Conservation (phyloP, 2,113 vertebrate species). For the Mustela lutreola region DNA sequence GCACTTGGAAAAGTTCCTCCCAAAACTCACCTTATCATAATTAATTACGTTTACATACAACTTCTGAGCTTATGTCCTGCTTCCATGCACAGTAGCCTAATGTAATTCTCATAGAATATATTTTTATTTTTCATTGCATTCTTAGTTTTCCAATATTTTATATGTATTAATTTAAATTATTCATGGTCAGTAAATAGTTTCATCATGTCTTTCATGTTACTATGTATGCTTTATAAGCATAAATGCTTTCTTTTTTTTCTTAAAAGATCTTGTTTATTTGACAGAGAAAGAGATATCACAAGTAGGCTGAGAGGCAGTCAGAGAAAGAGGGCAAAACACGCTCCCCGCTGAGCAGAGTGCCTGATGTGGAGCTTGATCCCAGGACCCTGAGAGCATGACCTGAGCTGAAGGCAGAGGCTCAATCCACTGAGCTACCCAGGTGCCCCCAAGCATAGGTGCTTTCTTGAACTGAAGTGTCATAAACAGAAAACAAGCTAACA, state of each 20-base stretch:
- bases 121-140: not conserved
- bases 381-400: too few relatives aligned
- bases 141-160: conserved; percentile 31
- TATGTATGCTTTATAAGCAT: not conserved
- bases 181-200: not conserved
- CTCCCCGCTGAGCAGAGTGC: too few relatives aligned
- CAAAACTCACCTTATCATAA: not conserved
- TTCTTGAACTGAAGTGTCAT: not conserved
- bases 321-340: too few relatives aligned
- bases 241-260: not conserved
- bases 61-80: not conserved
- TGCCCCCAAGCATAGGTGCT: not conserved
- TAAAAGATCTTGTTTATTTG: too few relatives aligned
- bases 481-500: not conserved
- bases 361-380: too few relatives aligned
- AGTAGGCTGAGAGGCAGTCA: too few relatives aligned
- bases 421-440: too few relatives aligned
- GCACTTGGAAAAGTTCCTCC: not conserved
- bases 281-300: too few relatives aligned
- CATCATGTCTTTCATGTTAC: not conserved
- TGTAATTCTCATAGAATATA: not conserved
- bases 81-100: not conserved
- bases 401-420: too few relatives aligned
- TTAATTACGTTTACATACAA: not conserved
- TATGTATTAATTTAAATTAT: conserved; percentile 1